A percentile compares a stretch with the other conserved stretches of the same genome.
Evolutionary conservation across 30 jellyfish, hydroid and myxozoan genomes (phyloP).

Genomic region (Rhopilema esculentum): DNA sequence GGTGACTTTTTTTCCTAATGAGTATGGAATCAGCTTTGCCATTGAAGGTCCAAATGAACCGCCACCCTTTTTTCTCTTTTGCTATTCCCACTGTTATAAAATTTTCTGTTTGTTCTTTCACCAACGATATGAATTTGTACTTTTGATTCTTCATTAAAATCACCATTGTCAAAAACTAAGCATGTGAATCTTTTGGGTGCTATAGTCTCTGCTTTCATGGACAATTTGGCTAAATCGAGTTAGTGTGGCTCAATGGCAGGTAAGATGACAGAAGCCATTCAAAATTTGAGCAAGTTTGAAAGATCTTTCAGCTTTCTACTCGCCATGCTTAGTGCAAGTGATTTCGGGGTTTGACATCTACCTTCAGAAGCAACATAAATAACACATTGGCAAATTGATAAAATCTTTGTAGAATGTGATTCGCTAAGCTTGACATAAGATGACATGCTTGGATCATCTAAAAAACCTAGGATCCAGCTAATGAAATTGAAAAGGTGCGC

Average conservation of each 20-base stretch:
- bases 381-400: constrained; percentile 46
- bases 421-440: no score
- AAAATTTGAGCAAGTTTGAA: background rate
- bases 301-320: constrained; percentile 40
- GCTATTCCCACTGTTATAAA: no score
- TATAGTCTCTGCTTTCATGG: background rate
- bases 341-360: constrained; percentile 27
- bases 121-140: constrained; percentile 58
- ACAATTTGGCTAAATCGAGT: no score
- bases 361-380: constrained; percentile 56
- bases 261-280: constrained; percentile 56
- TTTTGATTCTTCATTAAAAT: constrained; percentile 67
- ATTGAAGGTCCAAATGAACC: no score
- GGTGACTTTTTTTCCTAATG: constrained; percentile 1
- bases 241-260: no score
- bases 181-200: constrained; percentile 4
- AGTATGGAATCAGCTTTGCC: no score
- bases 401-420: no score
- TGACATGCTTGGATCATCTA: no score
- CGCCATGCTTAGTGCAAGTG: constrained; percentile 58
- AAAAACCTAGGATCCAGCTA: no score
- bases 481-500: no score
- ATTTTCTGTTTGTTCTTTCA: no score
- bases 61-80: no score
- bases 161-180: constrained; percentile 51